Conservation (phyloP, 1,140 invertebrate species). For the Vanessa tameamea region DNA sequence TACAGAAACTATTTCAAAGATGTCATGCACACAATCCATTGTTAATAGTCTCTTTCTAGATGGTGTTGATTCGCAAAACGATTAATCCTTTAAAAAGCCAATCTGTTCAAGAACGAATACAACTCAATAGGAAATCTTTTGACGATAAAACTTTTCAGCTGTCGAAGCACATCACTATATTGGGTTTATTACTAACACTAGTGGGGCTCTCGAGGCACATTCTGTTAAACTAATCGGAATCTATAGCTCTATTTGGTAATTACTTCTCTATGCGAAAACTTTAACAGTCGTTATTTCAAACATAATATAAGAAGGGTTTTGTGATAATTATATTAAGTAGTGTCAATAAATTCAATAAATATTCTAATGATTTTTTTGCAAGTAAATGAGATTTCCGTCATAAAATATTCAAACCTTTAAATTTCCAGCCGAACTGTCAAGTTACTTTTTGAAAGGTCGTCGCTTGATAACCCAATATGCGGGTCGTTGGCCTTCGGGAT, state of each 20-base stretch:
- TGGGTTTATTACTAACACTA: conserved; percentile 40
- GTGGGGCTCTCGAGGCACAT: conserved; percentile 38
- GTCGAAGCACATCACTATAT: conserved; percentile 39
- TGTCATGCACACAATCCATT: conserved; percentile 18
- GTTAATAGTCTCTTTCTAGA: conserved; percentile 5
- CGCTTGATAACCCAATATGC: conserved; percentile 29
- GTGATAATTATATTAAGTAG: neutral
- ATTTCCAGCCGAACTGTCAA: conserved; percentile 29
- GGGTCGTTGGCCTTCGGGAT: conserved; percentile 15
- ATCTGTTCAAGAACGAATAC: conserved; percentile 13
- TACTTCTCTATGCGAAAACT: conserved; percentile 32
- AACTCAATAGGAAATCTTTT: conserved; percentile 18
- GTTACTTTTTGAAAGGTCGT: conserved; percentile 33
- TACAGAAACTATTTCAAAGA: conserved; percentile 18
- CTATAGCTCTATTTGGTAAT: conserved; percentile 42
- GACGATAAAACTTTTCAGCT: conserved; percentile 37
- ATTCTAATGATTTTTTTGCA: conserved; percentile 26
- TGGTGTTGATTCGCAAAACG: conserved; percentile 1
- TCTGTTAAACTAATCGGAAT: conserved; percentile 44
- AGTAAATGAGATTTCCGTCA: conserved; percentile 32
- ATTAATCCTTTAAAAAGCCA: conserved; percentile 18
- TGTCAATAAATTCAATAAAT: conserved; percentile 24
- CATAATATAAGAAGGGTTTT: neutral
- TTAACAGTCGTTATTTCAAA: neutral
- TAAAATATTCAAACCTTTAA: conserved; percentile 33